A percentile compares a stretch with the other conserved stretches of the same genome.
Evolutionary conservation across 2,113 vertebrate genomes (phyloP).

Genomic region (Chaenocephalus aceratus): DNA sequence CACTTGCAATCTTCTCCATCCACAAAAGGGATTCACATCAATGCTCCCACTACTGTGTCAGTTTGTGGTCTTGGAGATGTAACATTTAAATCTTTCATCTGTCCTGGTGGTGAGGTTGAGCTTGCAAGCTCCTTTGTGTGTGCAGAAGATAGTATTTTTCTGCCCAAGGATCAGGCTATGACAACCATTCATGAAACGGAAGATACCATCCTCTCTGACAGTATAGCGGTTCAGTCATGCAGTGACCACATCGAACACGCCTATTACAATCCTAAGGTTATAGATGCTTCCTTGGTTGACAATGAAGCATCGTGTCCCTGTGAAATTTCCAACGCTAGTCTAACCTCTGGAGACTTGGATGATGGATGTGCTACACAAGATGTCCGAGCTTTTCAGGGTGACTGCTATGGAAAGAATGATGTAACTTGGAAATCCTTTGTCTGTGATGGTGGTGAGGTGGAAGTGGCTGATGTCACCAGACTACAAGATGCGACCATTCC

Average conservation of each 20-base stretch:
- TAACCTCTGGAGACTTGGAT: background rate
- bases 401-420: background rate
- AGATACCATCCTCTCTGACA: constrained; percentile 45
- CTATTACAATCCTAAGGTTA: constrained; percentile 44
- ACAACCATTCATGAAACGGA: constrained; percentile 13
- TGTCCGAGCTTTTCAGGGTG: background rate
- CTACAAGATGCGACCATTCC: constrained; percentile 52
- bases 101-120: constrained; percentile 67
- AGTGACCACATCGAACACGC: constrained; percentile 61
- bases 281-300: constrained; percentile 1
- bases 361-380: background rate
- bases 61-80: constrained; percentile 52
- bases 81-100: constrained; percentile 72
- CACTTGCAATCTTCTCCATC: constrained; percentile 4
- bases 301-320: background rate
- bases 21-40: constrained; percentile 12
- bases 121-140: constrained; percentile 34
- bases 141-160: constrained; percentile 55
- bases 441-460: constrained; percentile 58
- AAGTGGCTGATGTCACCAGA: constrained; percentile 55
- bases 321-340: constrained; percentile 1
- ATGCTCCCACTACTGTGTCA: background rate
- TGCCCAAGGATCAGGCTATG: constrained; percentile 41
- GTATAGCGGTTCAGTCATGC: constrained; percentile 30
- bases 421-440: constrained; percentile 53